Percentiles rank a stretch among this genome's conserved stretches.
phyloP scores from a whole-genome alignment of 2,888 invertebrate species.

The Pandemis heparana region DNA sequence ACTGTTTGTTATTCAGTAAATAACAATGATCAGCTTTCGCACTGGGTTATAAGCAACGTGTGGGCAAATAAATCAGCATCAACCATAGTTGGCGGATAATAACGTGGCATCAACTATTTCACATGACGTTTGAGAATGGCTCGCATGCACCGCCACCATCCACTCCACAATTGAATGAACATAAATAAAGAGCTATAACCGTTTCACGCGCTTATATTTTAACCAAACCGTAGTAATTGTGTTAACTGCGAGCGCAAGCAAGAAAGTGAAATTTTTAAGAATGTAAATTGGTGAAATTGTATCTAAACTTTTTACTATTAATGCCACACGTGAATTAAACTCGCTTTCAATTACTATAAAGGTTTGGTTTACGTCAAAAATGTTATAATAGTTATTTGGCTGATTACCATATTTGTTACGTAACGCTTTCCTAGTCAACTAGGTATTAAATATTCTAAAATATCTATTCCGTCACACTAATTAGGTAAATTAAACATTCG shows the following conservation, averaged over 20 bases:
- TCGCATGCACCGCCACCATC: conserved; percentile 40
- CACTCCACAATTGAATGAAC: conserved; percentile 43
- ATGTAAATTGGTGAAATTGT: conserved; percentile 62
- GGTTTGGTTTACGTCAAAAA: conserved; percentile 30
- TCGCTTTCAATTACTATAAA: conserved; percentile 36
- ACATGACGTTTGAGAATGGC: conserved; percentile 29
- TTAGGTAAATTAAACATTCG: too few species aligned
- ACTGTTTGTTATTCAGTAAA: conserved; percentile 29
- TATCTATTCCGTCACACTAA: too few species aligned
- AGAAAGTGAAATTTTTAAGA: conserved; percentile 61
- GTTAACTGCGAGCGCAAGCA: conserved; percentile 54
- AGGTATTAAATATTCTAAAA: neutral
- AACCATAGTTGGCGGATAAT: conserved; percentile 27
- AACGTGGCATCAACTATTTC: conserved; percentile 35
- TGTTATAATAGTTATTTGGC: neutral
- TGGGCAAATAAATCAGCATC: conserved; percentile 34
- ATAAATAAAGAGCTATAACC: conserved; percentile 47
- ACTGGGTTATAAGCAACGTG: conserved; percentile 26
- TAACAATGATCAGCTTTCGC: conserved; percentile 38
- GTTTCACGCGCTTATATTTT: conserved; percentile 48
- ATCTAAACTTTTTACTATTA: conserved; percentile 38
- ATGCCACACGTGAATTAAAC: conserved; percentile 35
- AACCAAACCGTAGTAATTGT: conserved; percentile 50
- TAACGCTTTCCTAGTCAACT: neutral
- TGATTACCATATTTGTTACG: neutral